Evolutionary conservation across 2,797 vertebrate genomes (phyloP).

Genomic region (Uromys caudimaculatus): DNA sequence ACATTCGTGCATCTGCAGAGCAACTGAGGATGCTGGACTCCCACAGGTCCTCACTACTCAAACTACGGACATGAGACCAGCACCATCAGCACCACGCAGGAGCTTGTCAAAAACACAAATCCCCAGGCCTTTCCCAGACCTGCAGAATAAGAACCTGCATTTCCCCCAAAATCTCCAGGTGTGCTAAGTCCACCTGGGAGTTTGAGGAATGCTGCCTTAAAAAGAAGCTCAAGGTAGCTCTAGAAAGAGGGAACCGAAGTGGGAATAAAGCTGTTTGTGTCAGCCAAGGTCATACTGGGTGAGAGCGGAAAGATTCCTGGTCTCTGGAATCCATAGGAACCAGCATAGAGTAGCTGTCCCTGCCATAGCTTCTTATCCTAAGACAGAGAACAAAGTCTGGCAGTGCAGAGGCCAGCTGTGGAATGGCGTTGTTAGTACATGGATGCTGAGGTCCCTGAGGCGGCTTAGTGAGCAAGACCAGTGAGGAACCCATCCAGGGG

Average conservation of each 20-base stretch:
- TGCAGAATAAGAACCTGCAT: not conserved
- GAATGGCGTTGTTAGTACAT: not conserved
- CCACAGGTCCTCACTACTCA: not conserved
- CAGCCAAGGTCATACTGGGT: not conserved
- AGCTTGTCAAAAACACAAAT: not conserved
- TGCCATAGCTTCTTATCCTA: not conserved
- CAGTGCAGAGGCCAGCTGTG: rapidly evolving
- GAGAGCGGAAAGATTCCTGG: not conserved
- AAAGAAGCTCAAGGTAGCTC: not conserved
- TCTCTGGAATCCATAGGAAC: not conserved
- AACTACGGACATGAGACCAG: too few species aligned
- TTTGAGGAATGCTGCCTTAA: not conserved
- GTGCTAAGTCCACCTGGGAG: not conserved
- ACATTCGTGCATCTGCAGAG: not conserved
- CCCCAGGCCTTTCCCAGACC: not conserved
- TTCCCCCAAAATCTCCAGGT: not conserved
- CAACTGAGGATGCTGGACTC: not conserved
- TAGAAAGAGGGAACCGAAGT: not conserved
- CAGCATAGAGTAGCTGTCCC: not conserved
- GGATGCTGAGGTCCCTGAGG: rapidly evolving
- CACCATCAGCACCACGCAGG: rapidly evolving
- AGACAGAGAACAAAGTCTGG: not conserved
- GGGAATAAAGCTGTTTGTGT: not conserved
- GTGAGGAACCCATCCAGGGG: not conserved
- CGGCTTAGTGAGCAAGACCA: not conserved